A percentile compares a stretch with the other conserved stretches of the same genome.
These are phyloP conservation scores for Peucedramus taeniatus DNA, from an alignment of 2,113 vertebrate species.

Conservation along the genomic window DNA sequence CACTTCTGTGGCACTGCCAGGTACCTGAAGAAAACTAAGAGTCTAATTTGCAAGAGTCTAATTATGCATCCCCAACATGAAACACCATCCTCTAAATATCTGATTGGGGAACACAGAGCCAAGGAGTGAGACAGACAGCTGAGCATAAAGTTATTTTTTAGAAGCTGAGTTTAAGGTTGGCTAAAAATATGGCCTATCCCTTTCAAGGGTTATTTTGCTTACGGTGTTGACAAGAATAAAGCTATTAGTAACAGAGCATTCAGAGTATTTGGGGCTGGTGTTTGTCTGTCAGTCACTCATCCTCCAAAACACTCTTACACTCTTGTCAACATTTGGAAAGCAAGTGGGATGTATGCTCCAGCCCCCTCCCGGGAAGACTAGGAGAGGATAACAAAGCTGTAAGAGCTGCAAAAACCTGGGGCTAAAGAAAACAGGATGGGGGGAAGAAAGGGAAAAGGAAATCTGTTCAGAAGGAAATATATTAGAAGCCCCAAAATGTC, in stretches of 20 bases:
- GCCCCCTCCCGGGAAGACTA: not conserved
- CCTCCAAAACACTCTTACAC: not conserved
- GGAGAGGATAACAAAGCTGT: not conserved
- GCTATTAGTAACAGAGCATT: constrained; percentile 14
- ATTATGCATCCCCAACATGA: not conserved
- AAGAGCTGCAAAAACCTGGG: not conserved
- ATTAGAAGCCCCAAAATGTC: not conserved
- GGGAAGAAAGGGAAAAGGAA: not conserved
- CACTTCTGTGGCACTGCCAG: not conserved
- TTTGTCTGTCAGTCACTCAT: constrained; percentile 51
- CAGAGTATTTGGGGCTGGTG: constrained; percentile 27
- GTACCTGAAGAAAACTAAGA: not conserved
- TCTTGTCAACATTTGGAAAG: constrained; percentile 33
- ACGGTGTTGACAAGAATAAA: constrained; percentile 34
- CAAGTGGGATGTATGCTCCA: constrained; percentile 13
- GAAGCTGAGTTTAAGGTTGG: constrained; percentile 3
- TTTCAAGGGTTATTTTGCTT: constrained; percentile 25
- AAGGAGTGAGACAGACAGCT: not conserved
- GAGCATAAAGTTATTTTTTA: not conserved
- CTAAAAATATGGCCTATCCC: constrained; percentile 44
- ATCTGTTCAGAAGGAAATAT: not conserved
- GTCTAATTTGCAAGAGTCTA: not conserved
- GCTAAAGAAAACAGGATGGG: not conserved
- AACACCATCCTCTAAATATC: not conserved
- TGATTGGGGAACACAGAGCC: not conserved